Evolutionary conservation across 2,113 vertebrate species (phyloP).

Genomic region (Equus quagga): DNA sequence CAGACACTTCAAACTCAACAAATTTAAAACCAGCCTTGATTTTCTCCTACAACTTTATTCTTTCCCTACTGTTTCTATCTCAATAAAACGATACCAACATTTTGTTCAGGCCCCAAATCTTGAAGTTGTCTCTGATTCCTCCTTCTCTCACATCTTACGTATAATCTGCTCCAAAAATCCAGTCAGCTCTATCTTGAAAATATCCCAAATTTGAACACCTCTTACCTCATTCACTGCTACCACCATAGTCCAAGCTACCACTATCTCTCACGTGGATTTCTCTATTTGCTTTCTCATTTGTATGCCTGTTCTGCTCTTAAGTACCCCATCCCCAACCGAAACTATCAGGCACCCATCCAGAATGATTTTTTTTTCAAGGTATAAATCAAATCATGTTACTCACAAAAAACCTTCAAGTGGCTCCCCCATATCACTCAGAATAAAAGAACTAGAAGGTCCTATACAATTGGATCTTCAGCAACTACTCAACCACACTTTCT

Average conservation of each 20-base stretch:
- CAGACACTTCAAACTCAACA: conserved; percentile 15
- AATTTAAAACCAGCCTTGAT: conserved; percentile 40
- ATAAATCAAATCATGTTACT: background rate
- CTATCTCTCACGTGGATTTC: background rate
- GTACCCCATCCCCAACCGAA: background rate
- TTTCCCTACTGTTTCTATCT: background rate
- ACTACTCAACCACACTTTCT: background rate
- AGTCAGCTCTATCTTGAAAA: background rate
- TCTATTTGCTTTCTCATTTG: background rate
- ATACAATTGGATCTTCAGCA: background rate
- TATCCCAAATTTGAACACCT: background rate
- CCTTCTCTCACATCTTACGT: background rate
- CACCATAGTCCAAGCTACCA: background rate
- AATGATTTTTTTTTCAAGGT: background rate
- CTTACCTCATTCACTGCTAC: background rate
- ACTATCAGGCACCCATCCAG: background rate
- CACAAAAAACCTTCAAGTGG: background rate
- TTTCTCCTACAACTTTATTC: background rate
- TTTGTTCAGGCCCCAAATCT: background rate
- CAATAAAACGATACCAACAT: conserved; percentile 7
- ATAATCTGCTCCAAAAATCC: background rate
- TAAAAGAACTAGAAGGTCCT: background rate
- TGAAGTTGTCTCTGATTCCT: background rate
- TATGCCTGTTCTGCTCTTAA: background rate
- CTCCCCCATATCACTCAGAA: background rate